Evolutionary conservation across 2,797 vertebrate species (phyloP), one percentile per base, ranked within the genome.

Genomic region (Oreonectes daqikongensis): DNA sequence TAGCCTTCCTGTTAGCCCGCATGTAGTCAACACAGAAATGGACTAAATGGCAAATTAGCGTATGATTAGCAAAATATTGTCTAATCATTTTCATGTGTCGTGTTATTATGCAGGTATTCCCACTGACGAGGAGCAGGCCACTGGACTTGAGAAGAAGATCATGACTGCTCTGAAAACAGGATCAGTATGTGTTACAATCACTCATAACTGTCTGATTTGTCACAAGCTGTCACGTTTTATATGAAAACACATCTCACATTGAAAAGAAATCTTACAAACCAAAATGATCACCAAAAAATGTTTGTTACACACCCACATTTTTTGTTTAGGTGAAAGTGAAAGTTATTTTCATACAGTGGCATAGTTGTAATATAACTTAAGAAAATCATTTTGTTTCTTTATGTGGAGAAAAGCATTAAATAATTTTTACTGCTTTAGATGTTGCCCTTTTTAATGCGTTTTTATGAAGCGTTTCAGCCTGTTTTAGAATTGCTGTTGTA

Each of bases 81-180:
- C 52, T 24, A 1, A 24, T 1, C 52, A 12, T 44, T 48, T 1
- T 6, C 4, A 11, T 7, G 2, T 67, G 1, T 46, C 10, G 14
- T 14, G 30, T 50, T 20, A 67, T n/a, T 5, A 0, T 24, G 0
- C 18, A 94, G 95, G 95, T 6, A 88, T 94, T 71, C 94, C 95
- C 73, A 94, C 88, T 32, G 93, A 96, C 42, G 93, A 96, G 3
- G 94, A 96, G 57, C 95, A 96, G 80, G 95, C 95, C 1, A 96
- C 95, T 0, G 95, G 95, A 0, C 15, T 95, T 84, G 95, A 96
- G 85, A 93, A 89, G 83, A 85, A 87, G 55, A 84, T 95, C 61
- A 80, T 96, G 91, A 82, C 84, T 2, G 92, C 94, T 20, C 63
- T 88, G 60, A 90, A 89, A 76, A 89, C 92, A 10, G 95, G 95